Conservation (phyloP, 2,888 invertebrate species). For the Chorisops tibialis region DNA sequence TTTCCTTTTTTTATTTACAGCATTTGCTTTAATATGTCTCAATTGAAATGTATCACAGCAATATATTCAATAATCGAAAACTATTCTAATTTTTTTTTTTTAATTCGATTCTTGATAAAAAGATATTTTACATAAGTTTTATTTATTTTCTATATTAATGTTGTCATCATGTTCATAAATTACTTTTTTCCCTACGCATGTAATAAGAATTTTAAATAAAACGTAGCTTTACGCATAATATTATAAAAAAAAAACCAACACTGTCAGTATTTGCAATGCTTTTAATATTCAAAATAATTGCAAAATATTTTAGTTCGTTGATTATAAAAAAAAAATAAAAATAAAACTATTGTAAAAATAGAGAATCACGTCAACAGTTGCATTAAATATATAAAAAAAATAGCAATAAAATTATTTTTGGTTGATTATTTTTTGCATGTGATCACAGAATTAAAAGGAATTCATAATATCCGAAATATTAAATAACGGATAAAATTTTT, state of each 20-base stretch:
- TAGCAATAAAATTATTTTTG: not conserved
- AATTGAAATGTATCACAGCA: conserved; percentile 51
- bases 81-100: too few relatives aligned
- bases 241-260: too few relatives aligned
- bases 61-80: conserved; percentile 38
- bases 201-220: too few relatives aligned
- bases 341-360: too few relatives aligned
- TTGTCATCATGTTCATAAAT: not conserved
- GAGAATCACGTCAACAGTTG: too few relatives aligned
- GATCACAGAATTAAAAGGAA: conserved; percentile 31
- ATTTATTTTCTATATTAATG: not conserved
- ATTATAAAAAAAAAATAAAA: too few relatives aligned
- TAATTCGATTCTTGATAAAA: conserved; percentile 17
- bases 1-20: conserved; percentile 24
- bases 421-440: conserved; percentile 1
- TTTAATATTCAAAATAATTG: too few relatives aligned
- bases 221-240: too few relatives aligned
- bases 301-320: too few relatives aligned
- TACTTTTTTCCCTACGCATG: not conserved
- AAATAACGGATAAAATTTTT: not conserved
- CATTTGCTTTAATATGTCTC: conserved; percentile 31
- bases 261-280: too few relatives aligned
- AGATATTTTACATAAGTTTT: not conserved
- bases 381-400: too few relatives aligned
- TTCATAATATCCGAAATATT: conserved; percentile 9